Percentiles rank a stretch among this genome's conserved stretches.
Evolutionary conservation across 2,888 invertebrate species (phyloP).

Genomic region (Eumerus sabulonum): DNA sequence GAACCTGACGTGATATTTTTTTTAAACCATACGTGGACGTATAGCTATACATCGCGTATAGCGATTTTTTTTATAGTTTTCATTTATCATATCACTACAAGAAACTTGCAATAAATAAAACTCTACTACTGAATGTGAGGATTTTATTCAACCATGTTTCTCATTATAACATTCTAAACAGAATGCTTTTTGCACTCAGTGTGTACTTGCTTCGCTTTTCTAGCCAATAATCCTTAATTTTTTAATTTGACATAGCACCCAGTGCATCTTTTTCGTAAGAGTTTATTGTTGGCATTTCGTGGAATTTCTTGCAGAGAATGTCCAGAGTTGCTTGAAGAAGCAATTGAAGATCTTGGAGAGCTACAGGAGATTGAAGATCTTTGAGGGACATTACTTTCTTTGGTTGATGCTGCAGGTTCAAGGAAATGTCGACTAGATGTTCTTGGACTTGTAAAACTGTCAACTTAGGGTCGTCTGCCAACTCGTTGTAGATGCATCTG

Average conservation of each 20-base stretch:
- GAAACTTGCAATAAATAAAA: too few relatives aligned
- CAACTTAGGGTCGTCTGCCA: neutral
- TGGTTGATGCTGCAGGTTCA: neutral
- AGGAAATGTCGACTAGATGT: neutral
- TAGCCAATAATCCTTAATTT: neutral
- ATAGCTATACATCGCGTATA: too few relatives aligned
- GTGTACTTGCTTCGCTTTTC: slow-evolving; percentile 10
- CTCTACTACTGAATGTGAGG: too few relatives aligned
- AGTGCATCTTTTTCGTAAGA: neutral
- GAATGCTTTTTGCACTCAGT: slow-evolving; percentile 7
- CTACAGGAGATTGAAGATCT: neutral
- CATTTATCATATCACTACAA: too few relatives aligned
- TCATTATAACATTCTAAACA: neutral
- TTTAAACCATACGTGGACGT: too few relatives aligned
- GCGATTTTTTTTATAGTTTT: too few relatives aligned
- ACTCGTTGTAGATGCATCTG: neutral
- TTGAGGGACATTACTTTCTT: too few relatives aligned
- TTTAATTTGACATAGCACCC: slow-evolving; percentile 1
- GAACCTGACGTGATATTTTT: too few relatives aligned
- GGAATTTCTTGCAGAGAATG: slow-evolving; percentile 4
- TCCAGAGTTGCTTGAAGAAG: neutral
- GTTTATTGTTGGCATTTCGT: slow-evolving; percentile 3
- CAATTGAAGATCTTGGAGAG: neutral
- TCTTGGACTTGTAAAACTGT: neutral
- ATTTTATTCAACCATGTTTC: too few relatives aligned